These are phyloP conservation scores for Folsomia candida DNA, from an alignment of 2,888 invertebrate genomes.

Conservation along the genomic window DNA sequence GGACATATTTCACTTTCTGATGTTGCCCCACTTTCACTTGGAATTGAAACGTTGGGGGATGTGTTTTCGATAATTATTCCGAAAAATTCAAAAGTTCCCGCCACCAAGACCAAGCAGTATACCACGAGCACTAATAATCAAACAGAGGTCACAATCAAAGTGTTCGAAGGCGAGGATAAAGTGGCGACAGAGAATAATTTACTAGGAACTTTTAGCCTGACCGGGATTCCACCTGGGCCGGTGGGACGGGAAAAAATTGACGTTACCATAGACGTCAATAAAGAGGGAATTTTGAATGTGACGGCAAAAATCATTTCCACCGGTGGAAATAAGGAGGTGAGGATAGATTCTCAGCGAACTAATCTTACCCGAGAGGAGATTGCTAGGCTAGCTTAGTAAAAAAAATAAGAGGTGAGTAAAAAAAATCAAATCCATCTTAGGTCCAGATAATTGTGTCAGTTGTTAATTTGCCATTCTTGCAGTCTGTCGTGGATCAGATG, in stretches of 20 bases:
- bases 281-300: conserved; percentile 25
- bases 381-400: too few relatives aligned
- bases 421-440: too few relatives aligned
- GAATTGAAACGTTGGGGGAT: conserved; percentile 23
- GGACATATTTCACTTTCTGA: conserved; percentile 19
- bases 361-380: background rate
- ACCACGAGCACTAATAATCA: conserved; percentile 20
- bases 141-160: background rate
- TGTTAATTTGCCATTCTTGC: too few relatives aligned
- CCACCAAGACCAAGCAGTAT: conserved; percentile 3
- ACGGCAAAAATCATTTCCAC: conserved; percentile 12
- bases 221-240: conserved; percentile 26
- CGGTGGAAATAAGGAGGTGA: conserved; percentile 13
- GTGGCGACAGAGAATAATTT: conserved; percentile 20
- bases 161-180: conserved; percentile 32
- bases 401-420: too few relatives aligned
- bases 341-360: background rate
- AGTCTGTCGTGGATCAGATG: too few relatives aligned
- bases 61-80: conserved; percentile 8
- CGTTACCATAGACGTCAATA: conserved; percentile 29
- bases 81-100: conserved; percentile 19
- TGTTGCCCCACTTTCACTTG: conserved; percentile 30
- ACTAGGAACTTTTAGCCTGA: conserved; percentile 28
- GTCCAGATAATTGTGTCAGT: too few relatives aligned
- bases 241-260: conserved; percentile 14